These are phyloP conservation scores for Tortricodes alternella DNA, from an alignment of 2,888 invertebrate species.

Conservation along the genomic window DNA sequence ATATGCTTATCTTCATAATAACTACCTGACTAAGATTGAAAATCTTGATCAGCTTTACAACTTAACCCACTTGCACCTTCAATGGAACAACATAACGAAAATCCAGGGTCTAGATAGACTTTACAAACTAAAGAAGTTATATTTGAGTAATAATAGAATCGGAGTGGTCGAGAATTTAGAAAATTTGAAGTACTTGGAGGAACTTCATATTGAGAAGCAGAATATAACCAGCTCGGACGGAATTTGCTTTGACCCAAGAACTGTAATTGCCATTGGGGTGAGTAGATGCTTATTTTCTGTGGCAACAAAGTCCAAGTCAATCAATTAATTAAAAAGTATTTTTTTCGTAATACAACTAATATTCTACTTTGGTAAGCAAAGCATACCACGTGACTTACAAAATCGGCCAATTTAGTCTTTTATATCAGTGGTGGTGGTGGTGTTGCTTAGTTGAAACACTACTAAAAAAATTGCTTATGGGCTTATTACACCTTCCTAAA, in stretches of 20 bases:
- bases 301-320: no score
- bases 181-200: slow-evolving; percentile 81
- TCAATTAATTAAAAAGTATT: no score
- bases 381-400: no score
- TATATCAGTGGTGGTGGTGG: no score
- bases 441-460: no score
- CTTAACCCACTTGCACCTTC: slow-evolving; percentile 87
- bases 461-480: no score
- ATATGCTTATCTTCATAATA: slow-evolving; percentile 90
- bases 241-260: slow-evolving; percentile 86
- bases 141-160: slow-evolving; percentile 87
- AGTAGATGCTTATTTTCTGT: no score
- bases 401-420: no score
- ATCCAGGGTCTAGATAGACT: slow-evolving; percentile 86
- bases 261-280: slow-evolving; percentile 83
- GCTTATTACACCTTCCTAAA: no score
- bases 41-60: slow-evolving; percentile 86
- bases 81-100: slow-evolving; percentile 89
- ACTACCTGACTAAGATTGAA: slow-evolving; percentile 88
- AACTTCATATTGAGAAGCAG: slow-evolving; percentile 87
- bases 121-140: slow-evolving; percentile 88
- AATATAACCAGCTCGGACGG: slow-evolving; percentile 77
- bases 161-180: slow-evolving; percentile 87
- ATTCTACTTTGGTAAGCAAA: no score
- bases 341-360: no score